Evolutionary conservation across 1,140 invertebrate genomes (phyloP).

Genomic region (Papilio glaucus): DNA sequence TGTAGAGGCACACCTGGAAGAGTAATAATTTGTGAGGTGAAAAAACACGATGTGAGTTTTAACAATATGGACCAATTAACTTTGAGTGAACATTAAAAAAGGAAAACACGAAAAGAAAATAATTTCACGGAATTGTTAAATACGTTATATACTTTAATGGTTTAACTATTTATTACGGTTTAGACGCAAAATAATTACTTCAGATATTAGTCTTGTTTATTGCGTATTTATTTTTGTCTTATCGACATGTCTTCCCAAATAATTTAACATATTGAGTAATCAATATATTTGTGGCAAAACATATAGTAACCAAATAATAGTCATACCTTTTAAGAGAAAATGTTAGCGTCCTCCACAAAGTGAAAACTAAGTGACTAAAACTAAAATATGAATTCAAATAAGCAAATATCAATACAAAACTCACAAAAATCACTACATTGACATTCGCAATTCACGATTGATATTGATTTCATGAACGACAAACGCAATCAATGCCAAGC

Average conservation of each 20-base stretch:
- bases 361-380: neutral
- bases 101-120: neutral
- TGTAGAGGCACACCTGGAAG: too few species aligned
- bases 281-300: constrained; percentile 9
- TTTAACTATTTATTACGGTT: neutral
- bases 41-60: too few species aligned
- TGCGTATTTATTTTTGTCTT: constrained; percentile 1
- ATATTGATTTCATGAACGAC: neutral
- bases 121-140: neutral
- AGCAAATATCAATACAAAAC: constrained; percentile 11
- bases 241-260: neutral
- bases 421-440: constrained; percentile 24
- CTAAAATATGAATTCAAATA: constrained; percentile 7
- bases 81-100: neutral
- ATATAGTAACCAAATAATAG: neutral
- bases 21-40: too few species aligned
- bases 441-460: constrained; percentile 29
- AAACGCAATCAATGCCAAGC: too few species aligned
- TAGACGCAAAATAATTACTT: neutral
- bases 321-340: neutral
- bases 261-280: constrained; percentile 30
- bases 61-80: neutral
- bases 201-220: neutral
- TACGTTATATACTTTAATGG: neutral
- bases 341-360: neutral